Evolutionary conservation across 2,888 invertebrate species (phyloP), one percentile per base, ranked within the genome.

Genomic region (Amblyjoppa proteus): DNA sequence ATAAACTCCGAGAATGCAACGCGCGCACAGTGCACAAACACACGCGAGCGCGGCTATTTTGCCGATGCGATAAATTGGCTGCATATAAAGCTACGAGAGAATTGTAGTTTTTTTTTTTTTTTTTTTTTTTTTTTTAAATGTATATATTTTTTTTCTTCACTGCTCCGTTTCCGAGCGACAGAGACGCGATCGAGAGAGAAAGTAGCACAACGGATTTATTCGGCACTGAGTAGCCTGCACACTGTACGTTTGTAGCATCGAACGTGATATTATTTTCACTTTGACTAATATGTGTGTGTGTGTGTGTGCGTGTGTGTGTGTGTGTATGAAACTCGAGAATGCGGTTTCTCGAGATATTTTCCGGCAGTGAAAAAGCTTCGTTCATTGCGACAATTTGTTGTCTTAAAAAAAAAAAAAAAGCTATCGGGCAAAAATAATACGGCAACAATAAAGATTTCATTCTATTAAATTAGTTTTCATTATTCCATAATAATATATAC

Each of bases 61-160:
- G 38, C 64, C 75, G 9, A 61, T 76, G 25, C 25, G 66, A 76
- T 66, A 66, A 76, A 66, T 76, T 51, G 53, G 49, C 51, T 41
- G 9, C 28, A 66, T 64, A 34, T 34, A 64, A 45, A 31, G 31
- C n/a, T 34, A 25, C 11, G 34, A 25, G 16, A 68, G 51, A 53
- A 77, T 28, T 25, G 11, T 13, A 13, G 28, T 4, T 69, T 25
- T 13, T 45, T 45, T 20, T 20, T 20, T 20, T 25, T 13, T 45
- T 45, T 20, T 20, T 20, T 20, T 25, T 13, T 45, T 45, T 4
- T 69, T 25, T 13, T 45, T 45, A 0, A 3, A 3, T 31, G 7
- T 53, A n/a, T 41, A 41, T 11, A 20, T 70, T 16, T 16, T 6
- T 73, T 73, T 74, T 61, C 16, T 58, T 58, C 56, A 25, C 1